Base-by-base conservation (phyloP, 2,888 invertebrate species). In the Zootermopsis nevadensis region DNA sequence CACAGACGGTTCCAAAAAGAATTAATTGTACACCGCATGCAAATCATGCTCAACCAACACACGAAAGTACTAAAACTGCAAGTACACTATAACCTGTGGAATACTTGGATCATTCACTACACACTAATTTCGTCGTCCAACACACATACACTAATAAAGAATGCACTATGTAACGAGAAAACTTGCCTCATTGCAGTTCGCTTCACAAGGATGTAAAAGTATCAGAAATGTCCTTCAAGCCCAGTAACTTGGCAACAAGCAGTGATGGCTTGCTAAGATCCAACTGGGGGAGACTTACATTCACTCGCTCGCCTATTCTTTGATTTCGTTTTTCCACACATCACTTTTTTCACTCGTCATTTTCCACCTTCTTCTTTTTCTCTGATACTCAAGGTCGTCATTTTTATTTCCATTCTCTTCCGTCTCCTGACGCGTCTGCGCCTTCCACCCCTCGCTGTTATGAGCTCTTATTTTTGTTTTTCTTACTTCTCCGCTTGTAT, bases 181-280 rank as follows among this genome's bases (percentile, higher is more conserved):
- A 69, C 30, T 30, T 69, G 15, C 30, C 22, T 33, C 7, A 19
- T 38, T 74, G 74, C 74, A 74, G 33, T 42, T 74, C 74, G 15
- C 74, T 74, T 2, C 74, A 74, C 74, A 74, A 74, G 74, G 74
- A 74, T 74, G 74, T 74, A 74, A 74, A 74, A 74, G 74, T 74
- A 74, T 74, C 74, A 22, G 74, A 74, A 74, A 38, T 38, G 35
- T 33, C 38, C 74, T 38, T 74, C 38, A 33, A 74, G 35, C 35
- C 2, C 22, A 33, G 8, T 74, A 74, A 42, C 74, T 38, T 74
- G 74, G 74, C 74, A 74, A 74, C 74, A 74, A 38, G 38, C 35
- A 27, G 38, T 74, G 74, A 74, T 38, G 74, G 74, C 38, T 74
- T 38, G 35, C 74, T 74, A n/a, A 33, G 38, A 60, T 60, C 27